Conservation (phyloP, 2,888 invertebrate species). For the Drosophila planitibia region DNA sequence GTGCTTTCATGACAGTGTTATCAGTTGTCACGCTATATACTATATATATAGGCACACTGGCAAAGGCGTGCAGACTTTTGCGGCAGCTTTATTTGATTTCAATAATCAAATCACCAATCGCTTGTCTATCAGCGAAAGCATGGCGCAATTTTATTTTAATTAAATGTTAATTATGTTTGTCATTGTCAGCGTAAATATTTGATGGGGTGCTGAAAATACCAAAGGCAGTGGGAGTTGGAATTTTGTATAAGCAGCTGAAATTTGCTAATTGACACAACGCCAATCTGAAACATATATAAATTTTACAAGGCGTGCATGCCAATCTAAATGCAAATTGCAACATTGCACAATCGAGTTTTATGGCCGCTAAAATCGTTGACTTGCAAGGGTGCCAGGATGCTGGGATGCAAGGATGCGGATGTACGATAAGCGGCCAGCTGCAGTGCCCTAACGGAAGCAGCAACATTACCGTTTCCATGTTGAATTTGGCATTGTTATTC, state of each 20-base stretch:
- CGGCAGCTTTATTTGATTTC: conserved; percentile 72
- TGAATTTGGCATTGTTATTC: conserved; percentile 53
- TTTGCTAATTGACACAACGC: conserved; percentile 48
- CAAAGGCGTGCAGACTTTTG: conserved; percentile 40
- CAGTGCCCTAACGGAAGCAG: conserved; percentile 30
- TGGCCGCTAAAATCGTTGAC: conserved; percentile 29
- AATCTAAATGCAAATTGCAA: conserved; percentile 78
- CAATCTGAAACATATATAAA: conserved; percentile 20
- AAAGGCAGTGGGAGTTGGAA: conserved; percentile 1
- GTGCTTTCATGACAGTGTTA: conserved; percentile 29
- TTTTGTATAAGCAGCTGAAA: conserved; percentile 17
- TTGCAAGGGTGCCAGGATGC: conserved; percentile 24
- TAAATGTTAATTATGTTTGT: conserved; percentile 80
- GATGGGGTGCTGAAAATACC: conserved; percentile 22
- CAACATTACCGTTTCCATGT: conserved; percentile 35
- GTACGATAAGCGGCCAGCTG: conserved; percentile 39
- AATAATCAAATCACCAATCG: conserved; percentile 76
- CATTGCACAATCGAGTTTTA: conserved; percentile 54
- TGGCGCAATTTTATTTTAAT: conserved; percentile 76
- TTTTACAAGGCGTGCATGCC: conserved; percentile 22
- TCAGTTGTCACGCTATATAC: conserved; percentile 32
- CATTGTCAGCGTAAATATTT: conserved; percentile 68
- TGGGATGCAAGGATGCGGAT: conserved; percentile 15
- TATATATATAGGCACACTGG: conserved; percentile 37
- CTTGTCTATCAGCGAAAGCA: conserved; percentile 58